These are phyloP conservation scores for Melanostigma gelatinosum DNA, from an alignment of 2,113 vertebrate genomes.

Conservation along the genomic window DNA sequence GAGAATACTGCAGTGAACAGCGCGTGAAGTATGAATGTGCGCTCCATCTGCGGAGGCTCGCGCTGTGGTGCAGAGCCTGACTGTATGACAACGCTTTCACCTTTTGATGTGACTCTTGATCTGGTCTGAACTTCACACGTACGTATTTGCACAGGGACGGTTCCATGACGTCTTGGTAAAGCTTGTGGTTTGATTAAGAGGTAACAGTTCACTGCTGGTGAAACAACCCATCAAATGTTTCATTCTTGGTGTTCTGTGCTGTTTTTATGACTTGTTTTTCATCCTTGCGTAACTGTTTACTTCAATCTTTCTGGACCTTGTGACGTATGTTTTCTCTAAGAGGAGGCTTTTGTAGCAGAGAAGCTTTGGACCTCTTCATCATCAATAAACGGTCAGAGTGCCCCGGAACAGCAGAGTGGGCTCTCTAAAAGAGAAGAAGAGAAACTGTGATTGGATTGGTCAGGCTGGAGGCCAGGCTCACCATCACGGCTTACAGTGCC, in stretches of 20 bases:
- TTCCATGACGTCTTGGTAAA: background rate
- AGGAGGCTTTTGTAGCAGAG: background rate
- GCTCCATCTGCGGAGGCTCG: no score
- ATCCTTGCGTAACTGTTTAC: background rate
- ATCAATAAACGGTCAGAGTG: constrained; percentile 21
- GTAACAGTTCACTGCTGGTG: background rate
- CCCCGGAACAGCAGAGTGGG: constrained; percentile 22
- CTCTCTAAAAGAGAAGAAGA: constrained; percentile 27
- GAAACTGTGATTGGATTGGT: constrained; percentile 52
- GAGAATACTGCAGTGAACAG: background rate
- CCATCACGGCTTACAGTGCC: background rate
- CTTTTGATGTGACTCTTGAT: no score
- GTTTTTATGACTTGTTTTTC: background rate
- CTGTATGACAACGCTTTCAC: no score
- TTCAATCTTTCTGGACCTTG: background rate
- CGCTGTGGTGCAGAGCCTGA: no score
- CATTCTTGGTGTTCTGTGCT: background rate
- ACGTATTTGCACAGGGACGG: no score
- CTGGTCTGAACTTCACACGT: background rate
- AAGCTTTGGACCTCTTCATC: constrained; percentile 22
- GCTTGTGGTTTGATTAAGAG: background rate
- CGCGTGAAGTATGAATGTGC: no score
- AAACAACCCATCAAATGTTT: background rate
- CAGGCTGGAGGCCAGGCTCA: constrained; percentile 23
- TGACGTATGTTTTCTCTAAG: background rate